Evolutionary conservation across 64 coral and sea anemone species (phyloP), one percentile per base, ranked within the genome.

Genomic region (Pachyseris speciosa): DNA sequence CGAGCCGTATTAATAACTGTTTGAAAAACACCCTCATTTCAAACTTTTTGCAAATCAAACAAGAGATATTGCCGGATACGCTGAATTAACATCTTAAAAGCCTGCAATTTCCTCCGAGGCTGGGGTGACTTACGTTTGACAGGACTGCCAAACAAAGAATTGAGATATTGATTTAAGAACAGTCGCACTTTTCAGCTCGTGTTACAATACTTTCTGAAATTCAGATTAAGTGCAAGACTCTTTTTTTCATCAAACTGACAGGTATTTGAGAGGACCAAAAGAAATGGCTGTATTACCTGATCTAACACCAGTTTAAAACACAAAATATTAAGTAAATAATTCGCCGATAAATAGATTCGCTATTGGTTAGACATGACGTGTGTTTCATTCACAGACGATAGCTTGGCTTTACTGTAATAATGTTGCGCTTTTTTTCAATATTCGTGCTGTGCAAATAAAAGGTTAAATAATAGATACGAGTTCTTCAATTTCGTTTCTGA

Each of bases 11-110:
- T 81, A 81, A 81, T 60, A 81, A 81, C 77, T 81, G 77, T 81
- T 81, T 81, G 77, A 81, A 81, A 41, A 81, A 37, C 77, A 81
- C 77, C 77, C 77, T 81, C 52, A 81, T 81, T 61, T 81, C 32
- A 81, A 33, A 58, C 50, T 40, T 81, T 79, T 58, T 61, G 49
- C 77, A 81, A 81, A 81, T 81, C 77, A 81, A 81, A 81, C 77
- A 81, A 40, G 77, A 7, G 77, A 81, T 63, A 81, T 81, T 81
- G 77, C 53, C 77, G 77, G 77, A 81, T 81, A 58, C 77, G 19
- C 77, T 81, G 77, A 61, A 81, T 81, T 81, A 81, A 81, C 77
- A 81, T 81, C 33, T 81, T 81, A 81, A 81, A 81, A 81, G 77
- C 77, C 24, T 81, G 53, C 77, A 81, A 81, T 81, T 81, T 81